Percentiles rank a stretch among this genome's conserved stretches.
phyloP scores from a whole-genome alignment of 2,888 invertebrate species.

The Cyrtodaria siliqua region DNA sequence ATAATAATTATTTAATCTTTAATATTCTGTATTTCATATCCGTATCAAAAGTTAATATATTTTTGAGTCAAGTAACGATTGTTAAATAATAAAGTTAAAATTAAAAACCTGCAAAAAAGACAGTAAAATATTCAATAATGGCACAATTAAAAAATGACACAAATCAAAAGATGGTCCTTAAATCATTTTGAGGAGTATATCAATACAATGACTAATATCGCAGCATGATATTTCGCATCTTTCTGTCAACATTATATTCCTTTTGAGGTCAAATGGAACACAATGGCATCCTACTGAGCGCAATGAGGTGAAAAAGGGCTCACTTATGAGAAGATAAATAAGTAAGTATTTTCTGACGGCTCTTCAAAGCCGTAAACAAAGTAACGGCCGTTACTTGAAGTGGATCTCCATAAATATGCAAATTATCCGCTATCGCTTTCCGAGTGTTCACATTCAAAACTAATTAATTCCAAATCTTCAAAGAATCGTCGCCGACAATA shows the following conservation, averaged over 20 bases:
- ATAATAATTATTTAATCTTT: too few relatives aligned
- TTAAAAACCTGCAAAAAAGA: too few relatives aligned
- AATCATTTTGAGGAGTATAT: too few relatives aligned
- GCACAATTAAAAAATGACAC: too few relatives aligned
- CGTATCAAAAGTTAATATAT: too few relatives aligned
- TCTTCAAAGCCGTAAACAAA: constrained; percentile 15
- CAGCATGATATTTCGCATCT: constrained; percentile 25
- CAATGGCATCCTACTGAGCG: not conserved
- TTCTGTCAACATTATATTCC: constrained; percentile 17
- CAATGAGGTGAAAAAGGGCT: constrained; percentile 16
- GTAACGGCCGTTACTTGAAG: constrained; percentile 17
- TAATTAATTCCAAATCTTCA: constrained; percentile 25
- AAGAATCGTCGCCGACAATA: not conserved
- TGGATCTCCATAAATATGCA: constrained; percentile 35
- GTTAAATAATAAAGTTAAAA: too few relatives aligned
- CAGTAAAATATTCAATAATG: too few relatives aligned
- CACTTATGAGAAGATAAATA: constrained; percentile 17
- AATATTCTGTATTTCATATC: too few relatives aligned
- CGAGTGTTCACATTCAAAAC: constrained; percentile 20
- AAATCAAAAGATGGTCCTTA: too few relatives aligned
- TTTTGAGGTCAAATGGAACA: constrained; percentile 14
- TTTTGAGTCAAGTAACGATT: too few relatives aligned
- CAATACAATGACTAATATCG: too few relatives aligned
- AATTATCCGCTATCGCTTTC: constrained; percentile 18
- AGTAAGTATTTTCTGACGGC: constrained; percentile 2